Percentiles rank a stretch among this genome's conserved stretches.
phyloP scores from a whole-genome alignment of 2,113 vertebrate species.

The Cephalopholis sonnerati region DNA sequence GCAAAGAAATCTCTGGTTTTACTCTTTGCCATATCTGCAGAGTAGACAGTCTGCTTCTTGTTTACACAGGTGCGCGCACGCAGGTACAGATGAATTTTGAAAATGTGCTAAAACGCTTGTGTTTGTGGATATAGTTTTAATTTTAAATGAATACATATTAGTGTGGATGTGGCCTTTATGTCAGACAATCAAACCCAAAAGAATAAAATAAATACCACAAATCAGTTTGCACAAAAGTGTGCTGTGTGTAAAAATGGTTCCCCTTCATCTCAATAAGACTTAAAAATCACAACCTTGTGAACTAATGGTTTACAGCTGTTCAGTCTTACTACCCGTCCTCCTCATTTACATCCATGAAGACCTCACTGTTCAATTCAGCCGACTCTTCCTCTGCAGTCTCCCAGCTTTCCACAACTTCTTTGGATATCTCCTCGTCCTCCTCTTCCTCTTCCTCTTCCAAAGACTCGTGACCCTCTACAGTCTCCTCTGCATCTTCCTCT shows the following conservation, averaged over 20 bases:
- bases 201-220: conserved; percentile 8
- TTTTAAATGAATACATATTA: too few species aligned
- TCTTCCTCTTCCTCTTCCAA: background rate
- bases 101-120: too few species aligned
- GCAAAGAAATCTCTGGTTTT: too few species aligned
- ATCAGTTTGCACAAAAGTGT: background rate
- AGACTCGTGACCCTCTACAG: background rate
- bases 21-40: too few species aligned
- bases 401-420: background rate
- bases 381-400: background rate
- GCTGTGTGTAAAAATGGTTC: conserved; percentile 14
- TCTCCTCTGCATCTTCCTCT: background rate
- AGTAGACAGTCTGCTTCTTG: too few species aligned
- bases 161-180: too few species aligned
- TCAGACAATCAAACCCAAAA: background rate
- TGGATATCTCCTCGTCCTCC: background rate
- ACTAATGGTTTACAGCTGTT: background rate
- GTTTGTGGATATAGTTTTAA: too few species aligned
- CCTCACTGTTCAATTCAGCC: background rate
- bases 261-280: conserved; percentile 30
- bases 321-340: background rate
- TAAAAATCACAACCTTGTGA: conserved; percentile 2
- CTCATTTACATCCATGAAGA: background rate
- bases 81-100: too few species aligned
- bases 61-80: too few species aligned